Conservation (phyloP, 2,797 vertebrate genomes). For the Vireo griseus region DNA sequence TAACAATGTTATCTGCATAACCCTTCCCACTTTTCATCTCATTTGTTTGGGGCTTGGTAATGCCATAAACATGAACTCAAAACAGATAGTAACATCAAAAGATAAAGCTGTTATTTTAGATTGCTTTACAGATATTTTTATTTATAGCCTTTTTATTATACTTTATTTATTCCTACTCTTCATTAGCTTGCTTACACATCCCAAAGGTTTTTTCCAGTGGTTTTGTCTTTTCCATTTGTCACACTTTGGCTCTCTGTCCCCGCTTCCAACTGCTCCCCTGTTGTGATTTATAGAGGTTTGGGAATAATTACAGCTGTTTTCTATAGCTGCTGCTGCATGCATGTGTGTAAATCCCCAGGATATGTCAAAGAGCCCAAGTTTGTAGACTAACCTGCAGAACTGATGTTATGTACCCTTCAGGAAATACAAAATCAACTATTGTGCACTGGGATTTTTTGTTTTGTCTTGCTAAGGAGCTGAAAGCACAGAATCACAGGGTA, state of each 20-base stretch:
- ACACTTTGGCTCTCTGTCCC: neutral
- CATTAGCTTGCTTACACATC: neutral
- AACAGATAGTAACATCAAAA: slow-evolving; percentile 21
- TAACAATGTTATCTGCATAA: neutral
- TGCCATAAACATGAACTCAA: slow-evolving; percentile 30
- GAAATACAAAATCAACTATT: neutral
- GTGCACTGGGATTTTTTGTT: neutral
- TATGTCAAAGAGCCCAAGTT: neutral
- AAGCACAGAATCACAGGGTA: neutral
- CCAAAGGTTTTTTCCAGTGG: slow-evolving; percentile 27
- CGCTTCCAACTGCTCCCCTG: neutral
- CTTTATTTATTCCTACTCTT: slow-evolving; percentile 13
- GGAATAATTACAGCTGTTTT: slow-evolving; percentile 21
- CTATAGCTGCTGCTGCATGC: slow-evolving; percentile 13
- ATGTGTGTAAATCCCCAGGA: neutral
- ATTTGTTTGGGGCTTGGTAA: slow-evolving; percentile 10
- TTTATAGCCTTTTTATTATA: neutral
- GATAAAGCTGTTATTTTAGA: slow-evolving; percentile 6
- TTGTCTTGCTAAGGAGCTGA: neutral
- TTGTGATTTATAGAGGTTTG: slow-evolving; percentile 40
- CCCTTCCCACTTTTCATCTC: neutral
- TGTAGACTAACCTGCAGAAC: neutral
- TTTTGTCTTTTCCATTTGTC: slow-evolving; percentile 51
- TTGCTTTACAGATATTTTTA: neutral
- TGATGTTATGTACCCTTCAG: neutral